Percentiles rank a stretch among this genome's conserved stretches.
Conservation (phyloP, 2,113 vertebrate species). For the Periophthalmus modestus region DNA sequence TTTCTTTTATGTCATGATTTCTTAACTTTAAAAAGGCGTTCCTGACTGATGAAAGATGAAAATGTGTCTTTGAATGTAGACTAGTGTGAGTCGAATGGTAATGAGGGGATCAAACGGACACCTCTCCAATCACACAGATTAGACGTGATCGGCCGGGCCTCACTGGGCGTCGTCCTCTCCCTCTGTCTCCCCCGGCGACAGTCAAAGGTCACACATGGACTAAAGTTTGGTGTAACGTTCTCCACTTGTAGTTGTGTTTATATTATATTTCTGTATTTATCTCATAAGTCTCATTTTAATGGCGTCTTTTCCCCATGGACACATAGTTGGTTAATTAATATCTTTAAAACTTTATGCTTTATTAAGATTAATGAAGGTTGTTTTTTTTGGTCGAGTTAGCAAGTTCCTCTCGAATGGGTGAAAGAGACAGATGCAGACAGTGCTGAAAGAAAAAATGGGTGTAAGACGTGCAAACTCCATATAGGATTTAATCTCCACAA, state of each 20-base stretch:
- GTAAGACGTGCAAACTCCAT: not conserved
- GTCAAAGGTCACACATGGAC: constrained; percentile 34
- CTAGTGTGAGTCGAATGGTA: constrained; percentile 11
- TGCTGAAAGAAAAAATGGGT: not conserved
- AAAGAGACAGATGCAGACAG: constrained; percentile 1
- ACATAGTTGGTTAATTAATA: no score
- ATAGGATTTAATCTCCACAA: no score
- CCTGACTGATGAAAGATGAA: not conserved
- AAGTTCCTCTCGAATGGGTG: not conserved
- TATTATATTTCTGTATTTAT: not conserved
- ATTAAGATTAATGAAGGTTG: no score
- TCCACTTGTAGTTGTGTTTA: not conserved
- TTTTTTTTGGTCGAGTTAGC: constrained; percentile 4
- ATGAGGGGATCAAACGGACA: constrained; percentile 29
- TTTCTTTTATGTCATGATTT: not conserved
- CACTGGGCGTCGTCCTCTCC: constrained; percentile 29
- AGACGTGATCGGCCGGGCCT: constrained; percentile 21
- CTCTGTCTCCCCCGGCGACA: constrained; percentile 29
- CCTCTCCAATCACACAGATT: constrained; percentile 17
- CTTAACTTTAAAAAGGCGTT: not conserved
- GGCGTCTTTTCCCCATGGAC: not conserved
- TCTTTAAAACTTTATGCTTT: no score
- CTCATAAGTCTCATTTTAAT: not conserved
- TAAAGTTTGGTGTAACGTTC: not conserved
- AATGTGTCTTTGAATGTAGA: constrained; percentile 16